phyloP scores from a whole-genome alignment of 2,888 invertebrate species.

The Phytoseiulus persimilis region DNA sequence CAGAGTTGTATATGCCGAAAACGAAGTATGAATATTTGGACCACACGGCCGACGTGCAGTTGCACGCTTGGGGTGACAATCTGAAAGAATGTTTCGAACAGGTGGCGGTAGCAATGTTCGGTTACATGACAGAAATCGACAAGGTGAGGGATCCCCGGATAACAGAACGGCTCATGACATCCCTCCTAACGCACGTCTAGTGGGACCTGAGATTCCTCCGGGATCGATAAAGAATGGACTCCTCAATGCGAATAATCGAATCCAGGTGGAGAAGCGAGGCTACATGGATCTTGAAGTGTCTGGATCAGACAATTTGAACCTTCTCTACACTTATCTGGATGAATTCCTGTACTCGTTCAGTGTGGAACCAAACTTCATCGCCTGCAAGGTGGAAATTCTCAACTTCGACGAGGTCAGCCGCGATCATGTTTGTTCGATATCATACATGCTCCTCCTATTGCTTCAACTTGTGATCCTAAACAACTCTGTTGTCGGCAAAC shows the following conservation, averaged over 20 bases:
- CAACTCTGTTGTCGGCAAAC: background rate
- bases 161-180: no score
- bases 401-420: constrained; percentile 63
- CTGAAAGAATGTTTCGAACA: constrained; percentile 78
- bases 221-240: no score
- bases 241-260: no score
- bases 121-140: constrained; percentile 87
- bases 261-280: constrained; percentile 43
- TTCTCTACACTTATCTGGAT: constrained; percentile 85
- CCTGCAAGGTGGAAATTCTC: constrained; percentile 69
- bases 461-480: background rate
- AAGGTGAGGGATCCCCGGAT: constrained; percentile 55
- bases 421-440: background rate
- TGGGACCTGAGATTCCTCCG: no score
- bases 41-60: constrained; percentile 97
- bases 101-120: constrained; percentile 87
- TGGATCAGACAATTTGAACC: constrained; percentile 68
- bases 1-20: constrained; percentile 10
- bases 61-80: constrained; percentile 84
- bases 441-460: background rate
- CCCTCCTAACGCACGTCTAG: no score
- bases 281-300: constrained; percentile 41
- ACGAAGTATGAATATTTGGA: constrained; percentile 57
- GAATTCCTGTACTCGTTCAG: constrained; percentile 85
- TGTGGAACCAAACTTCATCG: constrained; percentile 77